Conservation (phyloP, 2,888 invertebrate genomes). For the Phymatocera aterrima region DNA sequence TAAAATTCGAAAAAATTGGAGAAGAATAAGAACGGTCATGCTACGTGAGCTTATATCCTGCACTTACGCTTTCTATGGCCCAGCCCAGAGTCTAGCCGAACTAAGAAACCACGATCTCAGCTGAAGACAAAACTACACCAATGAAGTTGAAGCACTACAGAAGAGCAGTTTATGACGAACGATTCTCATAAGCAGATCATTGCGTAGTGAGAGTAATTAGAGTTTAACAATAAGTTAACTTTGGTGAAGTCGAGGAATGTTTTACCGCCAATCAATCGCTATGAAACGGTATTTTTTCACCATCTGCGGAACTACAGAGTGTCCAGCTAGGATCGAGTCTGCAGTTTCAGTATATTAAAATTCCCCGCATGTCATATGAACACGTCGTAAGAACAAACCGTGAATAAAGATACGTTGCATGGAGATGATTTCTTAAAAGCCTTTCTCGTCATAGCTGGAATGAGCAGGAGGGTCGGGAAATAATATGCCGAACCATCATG, state of each 20-base stretch:
- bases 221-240: background rate
- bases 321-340: background rate
- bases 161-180: background rate
- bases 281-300: background rate
- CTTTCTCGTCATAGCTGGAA: conserved; percentile 4
- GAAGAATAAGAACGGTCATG: too few relatives aligned
- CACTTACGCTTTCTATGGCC: background rate
- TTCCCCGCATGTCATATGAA: background rate
- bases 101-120: background rate
- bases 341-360: background rate
- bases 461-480: background rate
- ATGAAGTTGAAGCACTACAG: background rate
- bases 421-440: conserved; percentile 16
- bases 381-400: conserved; percentile 24
- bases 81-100: background rate
- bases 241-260: background rate
- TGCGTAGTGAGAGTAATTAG: background rate
- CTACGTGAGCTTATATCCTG: background rate
- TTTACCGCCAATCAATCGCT: background rate
- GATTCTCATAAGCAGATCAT: too few relatives aligned
- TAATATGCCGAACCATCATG: background rate
- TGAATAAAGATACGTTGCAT: conserved; percentile 24
- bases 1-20: too few relatives aligned
- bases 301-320: background rate
- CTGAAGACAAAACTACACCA: background rate